Base-by-base conservation (phyloP, 2,888 invertebrate genomes). In the Nomada fabriciana region DNA sequence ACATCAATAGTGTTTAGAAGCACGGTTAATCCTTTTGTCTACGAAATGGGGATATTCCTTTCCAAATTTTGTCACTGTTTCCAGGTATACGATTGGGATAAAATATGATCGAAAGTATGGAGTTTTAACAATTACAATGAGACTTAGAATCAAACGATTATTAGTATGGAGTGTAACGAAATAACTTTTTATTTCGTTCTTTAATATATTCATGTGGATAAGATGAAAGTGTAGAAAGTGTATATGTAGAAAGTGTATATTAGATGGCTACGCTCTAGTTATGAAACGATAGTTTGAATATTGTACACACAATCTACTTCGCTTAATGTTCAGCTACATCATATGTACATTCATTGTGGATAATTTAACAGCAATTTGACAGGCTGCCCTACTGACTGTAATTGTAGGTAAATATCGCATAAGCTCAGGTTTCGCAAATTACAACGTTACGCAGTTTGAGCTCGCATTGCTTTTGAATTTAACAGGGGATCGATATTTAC, bases 331-430 rank as follows among this genome's bases (percentile, higher is more conserved):
- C 69, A 20, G 10, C 15, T n/a, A n/a, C 53, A 63, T 25, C 53
- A 25, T 20, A 36, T 15, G 55, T 36, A 36, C 36, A 36, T 15
- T 43, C 15, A 11, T 15, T 10, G 55, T 73, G 55, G 53, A 55
- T 73, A 64, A 72, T 72, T 72, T 25, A 72, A 11, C 25, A 55
- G 72, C 72, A 73, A 73, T 73, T 65, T 29, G 55, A 65, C 64
- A 57, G 25, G 13, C 15, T 53, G 43, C 20, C 20, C 59, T 10
- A 25, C 9, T 55, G 29, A 59, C 47, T 59, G 13, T 59, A 69
- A 64, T 43, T 43, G 11, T 2, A 13, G 42, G 23, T 72, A 25
- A 71, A 72, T 63, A 43, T 47, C n/a, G 23, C 29, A 72, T 47
- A n/a, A 50, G 20, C 25, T n/a, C 23, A 25, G 43, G 1, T 43